Evolutionary conservation across 2,888 invertebrate species (phyloP), one percentile per base, ranked within the genome.

Genomic region (Stegophylla sp.): DNA sequence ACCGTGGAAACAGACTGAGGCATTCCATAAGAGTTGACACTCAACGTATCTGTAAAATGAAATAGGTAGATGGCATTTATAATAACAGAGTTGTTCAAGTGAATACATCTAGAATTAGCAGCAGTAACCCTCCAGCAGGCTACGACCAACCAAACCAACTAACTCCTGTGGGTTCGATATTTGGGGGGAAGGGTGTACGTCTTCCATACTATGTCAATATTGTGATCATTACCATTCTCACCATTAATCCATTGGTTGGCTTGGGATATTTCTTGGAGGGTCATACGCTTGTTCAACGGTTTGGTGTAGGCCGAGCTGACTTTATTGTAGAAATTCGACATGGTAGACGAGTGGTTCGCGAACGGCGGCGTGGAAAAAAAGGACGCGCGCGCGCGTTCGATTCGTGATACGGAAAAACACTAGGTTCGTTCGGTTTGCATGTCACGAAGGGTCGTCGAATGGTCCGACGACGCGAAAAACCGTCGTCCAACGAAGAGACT

Each of bases 191-290:
- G 34, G 34, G 34, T 34, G 34, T 34, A 7, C 3, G 51, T 51
- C 4, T 17, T 7, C 5, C 9, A n/a, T n/a, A 51, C n/a, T n/a
- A 20, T 15, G 15, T 48, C 23, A 5, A 59, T 23, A 1, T 56
- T n/a, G 45, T 15, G 26, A 28, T 59, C 26, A 75, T 75, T 89
- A 79, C 69, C 69, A n/a, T 71, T 79, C 69, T 79, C 69, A 94
- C 94, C 94, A 87, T 94, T 93, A 89, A 93, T 92, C 94, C 94
- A 94, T 85, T 93, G 91, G 87, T 92, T 93, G 61, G 93, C 92
- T 88, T 94, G 94, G 77, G 92, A 91, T 89, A 94, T 91, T 86
- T 93, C 93, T 86, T 92, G 92, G 12, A 51, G 34, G 1, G 71
- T 73, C 87, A 91, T 90, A 85, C 93, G 91, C 88, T 93, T 93